phyloP scores from a whole-genome alignment of 2,888 invertebrate species.

The Tetanocera ferruginea region DNA sequence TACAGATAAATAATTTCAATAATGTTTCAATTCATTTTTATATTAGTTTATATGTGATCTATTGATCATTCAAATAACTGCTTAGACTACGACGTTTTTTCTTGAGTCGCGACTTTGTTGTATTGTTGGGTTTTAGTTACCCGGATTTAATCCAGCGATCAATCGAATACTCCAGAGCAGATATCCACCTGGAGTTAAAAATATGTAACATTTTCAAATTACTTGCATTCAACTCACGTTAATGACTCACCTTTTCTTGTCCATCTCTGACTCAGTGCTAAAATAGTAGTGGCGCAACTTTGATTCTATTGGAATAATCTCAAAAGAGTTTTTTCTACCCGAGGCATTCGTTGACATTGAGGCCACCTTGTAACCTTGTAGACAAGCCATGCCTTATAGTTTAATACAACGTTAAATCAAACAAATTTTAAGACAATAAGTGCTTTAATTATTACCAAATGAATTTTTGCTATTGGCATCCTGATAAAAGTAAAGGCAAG shows the following conservation, averaged over 20 bases:
- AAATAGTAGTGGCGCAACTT: conserved; percentile 92
- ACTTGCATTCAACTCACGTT: background rate
- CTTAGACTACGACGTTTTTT: conserved; percentile 64
- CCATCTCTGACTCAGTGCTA: conserved; percentile 94
- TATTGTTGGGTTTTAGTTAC: conserved; percentile 68
- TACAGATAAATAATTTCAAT: conserved; percentile 8
- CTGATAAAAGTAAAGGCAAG: conserved; percentile 93
- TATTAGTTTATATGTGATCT: background rate
- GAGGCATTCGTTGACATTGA: conserved; percentile 85
- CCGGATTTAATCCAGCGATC: conserved; percentile 90
- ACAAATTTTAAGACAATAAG: conserved; percentile 6
- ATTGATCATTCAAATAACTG: conserved; percentile 56
- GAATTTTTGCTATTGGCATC: conserved; percentile 89
- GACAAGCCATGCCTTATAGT: conserved; percentile 85
- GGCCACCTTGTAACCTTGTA: conserved; percentile 87
- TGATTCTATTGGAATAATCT: conserved; percentile 88
- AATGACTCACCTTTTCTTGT: conserved; percentile 84
- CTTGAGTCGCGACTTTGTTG: conserved; percentile 54
- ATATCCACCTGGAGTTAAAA: conserved; percentile 81
- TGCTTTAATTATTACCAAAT: conserved; percentile 76
- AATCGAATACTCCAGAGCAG: conserved; percentile 93
- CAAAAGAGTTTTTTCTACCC: conserved; percentile 93
- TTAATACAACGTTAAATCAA: background rate
- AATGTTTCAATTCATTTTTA: background rate
- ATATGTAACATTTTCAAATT: background rate